Evolutionary conservation across 2,113 vertebrate genomes (phyloP).

Genomic region (Pao palembangensis): DNA sequence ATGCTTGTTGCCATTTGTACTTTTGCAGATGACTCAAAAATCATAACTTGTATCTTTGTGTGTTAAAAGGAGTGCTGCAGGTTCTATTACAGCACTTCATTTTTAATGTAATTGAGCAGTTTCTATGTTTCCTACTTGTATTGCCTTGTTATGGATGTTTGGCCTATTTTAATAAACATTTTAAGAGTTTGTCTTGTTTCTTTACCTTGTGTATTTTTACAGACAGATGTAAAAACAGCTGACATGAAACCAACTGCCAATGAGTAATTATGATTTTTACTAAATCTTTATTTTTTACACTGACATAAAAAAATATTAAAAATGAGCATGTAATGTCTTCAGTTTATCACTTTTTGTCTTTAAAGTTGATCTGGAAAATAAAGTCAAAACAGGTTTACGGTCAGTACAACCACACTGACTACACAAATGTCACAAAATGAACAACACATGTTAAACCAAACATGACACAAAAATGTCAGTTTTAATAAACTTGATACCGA

Average conservation of each 20-base stretch:
- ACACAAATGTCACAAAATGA: too few species aligned
- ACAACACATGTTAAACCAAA: too few species aligned
- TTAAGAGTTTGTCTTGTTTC: constrained; percentile 6
- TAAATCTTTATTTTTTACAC: constrained; percentile 35
- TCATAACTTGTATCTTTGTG: neutral
- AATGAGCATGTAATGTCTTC: neutral
- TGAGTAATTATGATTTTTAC: neutral
- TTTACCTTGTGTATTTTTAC: neutral
- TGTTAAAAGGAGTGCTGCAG: constrained; percentile 34
- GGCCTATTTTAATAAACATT: constrained; percentile 59
- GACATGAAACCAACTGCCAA: neutral
- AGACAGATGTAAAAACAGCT: neutral
- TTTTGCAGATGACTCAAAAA: neutral
- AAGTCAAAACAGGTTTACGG: too few species aligned
- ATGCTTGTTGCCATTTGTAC: neutral
- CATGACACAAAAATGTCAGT: too few species aligned
- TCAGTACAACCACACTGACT: too few species aligned
- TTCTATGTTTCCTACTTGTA: constrained; percentile 36
- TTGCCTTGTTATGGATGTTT: constrained; percentile 28
- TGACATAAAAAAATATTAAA: constrained; percentile 35
- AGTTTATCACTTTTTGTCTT: neutral
- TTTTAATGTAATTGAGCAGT: constrained; percentile 1
- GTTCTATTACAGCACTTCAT: constrained; percentile 47
- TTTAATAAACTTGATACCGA: neutral
- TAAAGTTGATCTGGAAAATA: neutral